phyloP scores from a whole-genome alignment of 2,113 vertebrate genomes.

The Microtus oregoni region DNA sequence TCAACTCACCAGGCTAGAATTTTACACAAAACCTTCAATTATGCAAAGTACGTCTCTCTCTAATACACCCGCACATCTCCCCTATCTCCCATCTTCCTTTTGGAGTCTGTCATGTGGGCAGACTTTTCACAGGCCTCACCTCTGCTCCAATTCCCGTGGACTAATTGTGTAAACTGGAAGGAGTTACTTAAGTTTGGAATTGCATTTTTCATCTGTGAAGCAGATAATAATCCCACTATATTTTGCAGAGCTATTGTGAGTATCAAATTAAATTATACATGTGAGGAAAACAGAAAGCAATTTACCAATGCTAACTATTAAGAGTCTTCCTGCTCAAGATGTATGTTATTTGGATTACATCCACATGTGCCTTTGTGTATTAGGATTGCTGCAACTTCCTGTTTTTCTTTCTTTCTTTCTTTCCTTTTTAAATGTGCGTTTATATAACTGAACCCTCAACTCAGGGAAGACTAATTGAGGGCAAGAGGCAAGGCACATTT shows the following conservation, averaged over 20 bases:
- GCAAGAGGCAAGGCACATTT: background rate
- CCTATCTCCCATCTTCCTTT: constrained; percentile 19
- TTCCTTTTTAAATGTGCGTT: background rate
- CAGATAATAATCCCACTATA: constrained; percentile 26
- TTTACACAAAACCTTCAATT: constrained; percentile 28
- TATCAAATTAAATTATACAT: constrained; percentile 63
- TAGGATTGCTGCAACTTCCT: constrained; percentile 50
- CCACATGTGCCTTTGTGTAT: background rate
- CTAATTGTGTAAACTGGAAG: constrained; percentile 32
- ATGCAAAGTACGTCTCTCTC: background rate
- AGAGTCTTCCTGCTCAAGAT: constrained; percentile 37
- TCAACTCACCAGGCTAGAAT: background rate
- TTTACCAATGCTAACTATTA: constrained; percentile 64
- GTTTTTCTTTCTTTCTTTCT: constrained; percentile 37
- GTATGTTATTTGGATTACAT: constrained; percentile 50
- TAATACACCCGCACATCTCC: fast-evolving
- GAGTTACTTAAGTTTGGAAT: constrained; percentile 45
- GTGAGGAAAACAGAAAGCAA: constrained; percentile 57
- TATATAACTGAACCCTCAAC: constrained; percentile 31
- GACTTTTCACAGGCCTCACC: background rate
- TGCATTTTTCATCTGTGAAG: constrained; percentile 12
- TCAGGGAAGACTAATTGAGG: constrained; percentile 27
- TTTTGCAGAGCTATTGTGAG: constrained; percentile 40
- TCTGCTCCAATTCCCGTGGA: background rate
- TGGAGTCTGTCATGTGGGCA: constrained; percentile 18